Evolutionary conservation across 2,888 invertebrate species (phyloP), one percentile per base, ranked within the genome.

Genomic region (Hipparchia semele): DNA sequence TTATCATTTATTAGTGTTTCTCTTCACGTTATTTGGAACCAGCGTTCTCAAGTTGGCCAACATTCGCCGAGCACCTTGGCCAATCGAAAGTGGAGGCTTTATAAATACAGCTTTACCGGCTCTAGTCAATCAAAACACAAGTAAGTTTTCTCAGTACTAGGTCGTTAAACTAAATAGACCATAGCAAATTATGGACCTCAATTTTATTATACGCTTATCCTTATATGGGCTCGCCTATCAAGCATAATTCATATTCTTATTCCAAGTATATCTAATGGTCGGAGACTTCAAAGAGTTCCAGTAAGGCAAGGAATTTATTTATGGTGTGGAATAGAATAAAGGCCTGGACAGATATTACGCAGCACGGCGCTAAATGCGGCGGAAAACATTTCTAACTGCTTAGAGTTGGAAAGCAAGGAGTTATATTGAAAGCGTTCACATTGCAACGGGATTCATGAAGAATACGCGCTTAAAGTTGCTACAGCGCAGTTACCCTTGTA

Each of bases 241-340:
- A 60, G 60, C 60, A 68, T 60, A 60, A 51, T 61, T 69, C 60
- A 69, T 60, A 61, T 61, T 69, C 2, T 33, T 53, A 61, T 61
- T 51, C 53, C 53, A 39, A 53, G 53, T 69, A 69, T 69, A 69
- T 69, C 69, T 61, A 61, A 69, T 23, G 33, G 53, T 54, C 72
- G 76, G 74, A 8, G 59, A 76, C 23, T 73, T 74, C 76, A 74
- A 76, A 76, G 74, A 46, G 54, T 70, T 65, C 74, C 5, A 69
- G 10, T 69, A 76, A 64, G 71, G 75, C 64, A 60, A 72, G 46
- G 56, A 45, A 68, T 74, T 33, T 53, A 65, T 53, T 71, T 73
- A 60, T 46, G 60, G 61, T 62, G 53, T 46, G 68, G 59, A 73
- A 66, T 68, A 53, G 54, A 58, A 68, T 72, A 64, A 75, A 67